phyloP scores from a whole-genome alignment of 2,797 vertebrate genomes.

The Pelobates cultripes region DNA sequence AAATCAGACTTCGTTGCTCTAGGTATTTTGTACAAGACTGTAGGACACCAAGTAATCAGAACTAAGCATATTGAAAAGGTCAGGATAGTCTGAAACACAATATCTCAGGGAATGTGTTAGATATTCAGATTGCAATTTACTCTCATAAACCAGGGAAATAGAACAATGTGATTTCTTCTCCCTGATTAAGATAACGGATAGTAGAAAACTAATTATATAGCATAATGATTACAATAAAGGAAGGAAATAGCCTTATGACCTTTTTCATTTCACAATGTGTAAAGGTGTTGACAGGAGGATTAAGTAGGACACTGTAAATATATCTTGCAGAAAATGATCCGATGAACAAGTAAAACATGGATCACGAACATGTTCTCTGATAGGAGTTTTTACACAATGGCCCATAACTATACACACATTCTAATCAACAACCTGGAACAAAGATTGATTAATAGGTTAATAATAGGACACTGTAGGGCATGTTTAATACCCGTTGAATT shows the following conservation, averaged over 20 bases:
- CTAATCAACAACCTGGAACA: neutral
- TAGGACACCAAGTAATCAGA: conserved; percentile 56
- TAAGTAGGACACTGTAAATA: conserved; percentile 2
- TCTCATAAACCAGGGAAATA: conserved; percentile 47
- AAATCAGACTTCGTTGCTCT: conserved; percentile 52
- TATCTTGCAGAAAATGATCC: conserved; percentile 14
- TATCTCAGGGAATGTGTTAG: conserved; percentile 58
- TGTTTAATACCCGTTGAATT: no score
- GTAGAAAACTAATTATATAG: conserved; percentile 32
- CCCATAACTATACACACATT: neutral
- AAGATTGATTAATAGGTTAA: neutral
- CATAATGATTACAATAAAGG: conserved; percentile 15
- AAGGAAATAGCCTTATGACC: conserved; percentile 20
- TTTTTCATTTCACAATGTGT: conserved; percentile 26
- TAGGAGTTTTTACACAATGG: neutral
- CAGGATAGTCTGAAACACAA: conserved; percentile 59
- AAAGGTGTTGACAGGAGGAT: conserved; percentile 38
- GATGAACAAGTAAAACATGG: conserved; percentile 11
- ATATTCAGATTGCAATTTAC: conserved; percentile 48
- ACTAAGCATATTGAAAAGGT: conserved; percentile 64
- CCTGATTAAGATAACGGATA: conserved; percentile 53
- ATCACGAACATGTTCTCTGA: neutral
- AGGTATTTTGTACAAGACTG: conserved; percentile 56
- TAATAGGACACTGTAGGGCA: no score
- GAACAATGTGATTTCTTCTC: conserved; percentile 56